phyloP scores from a whole-genome alignment of 1,140 invertebrate genomes.

The Anoplophora glabripennis region DNA sequence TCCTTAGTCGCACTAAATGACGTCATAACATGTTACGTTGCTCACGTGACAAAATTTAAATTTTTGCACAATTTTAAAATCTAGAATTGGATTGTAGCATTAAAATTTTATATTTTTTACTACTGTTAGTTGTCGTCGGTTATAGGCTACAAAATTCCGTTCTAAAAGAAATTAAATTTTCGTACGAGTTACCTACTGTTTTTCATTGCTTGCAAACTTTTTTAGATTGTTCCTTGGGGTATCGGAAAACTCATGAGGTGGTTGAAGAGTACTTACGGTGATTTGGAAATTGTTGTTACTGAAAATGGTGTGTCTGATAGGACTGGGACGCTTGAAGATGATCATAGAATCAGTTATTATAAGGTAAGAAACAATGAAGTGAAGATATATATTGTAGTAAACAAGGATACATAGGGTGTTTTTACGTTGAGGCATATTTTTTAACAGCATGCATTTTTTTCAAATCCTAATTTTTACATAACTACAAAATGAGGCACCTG shows the following conservation, averaged over 20 bases:
- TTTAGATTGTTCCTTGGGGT: constrained; percentile 60
- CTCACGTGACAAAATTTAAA: background rate
- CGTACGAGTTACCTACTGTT: background rate
- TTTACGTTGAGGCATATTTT: too few relatives aligned
- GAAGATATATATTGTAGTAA: too few relatives aligned
- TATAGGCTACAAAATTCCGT: too few relatives aligned
- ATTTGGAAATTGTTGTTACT: constrained; percentile 56
- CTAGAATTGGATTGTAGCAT: background rate
- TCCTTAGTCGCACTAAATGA: too few relatives aligned
- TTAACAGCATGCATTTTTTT: too few relatives aligned
- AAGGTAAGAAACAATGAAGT: constrained; percentile 25
- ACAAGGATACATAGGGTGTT: too few relatives aligned
- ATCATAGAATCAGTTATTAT: constrained; percentile 47
- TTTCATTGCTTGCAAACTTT: constrained; percentile 1
- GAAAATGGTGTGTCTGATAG: constrained; percentile 59
- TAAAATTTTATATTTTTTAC: constrained; percentile 1
- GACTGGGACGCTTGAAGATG: constrained; percentile 51
- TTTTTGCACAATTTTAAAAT: constrained; percentile 7
- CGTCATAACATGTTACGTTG: too few relatives aligned
- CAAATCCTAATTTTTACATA: too few relatives aligned
- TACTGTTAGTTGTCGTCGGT: constrained; percentile 5
- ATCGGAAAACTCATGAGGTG: constrained; percentile 65
- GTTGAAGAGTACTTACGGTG: constrained; percentile 61
- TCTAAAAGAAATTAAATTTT: too few relatives aligned
- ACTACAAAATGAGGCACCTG: too few relatives aligned